Base-by-base conservation (phyloP, 1,140 invertebrate genomes). In the Teleogryllus occipitalis region DNA sequence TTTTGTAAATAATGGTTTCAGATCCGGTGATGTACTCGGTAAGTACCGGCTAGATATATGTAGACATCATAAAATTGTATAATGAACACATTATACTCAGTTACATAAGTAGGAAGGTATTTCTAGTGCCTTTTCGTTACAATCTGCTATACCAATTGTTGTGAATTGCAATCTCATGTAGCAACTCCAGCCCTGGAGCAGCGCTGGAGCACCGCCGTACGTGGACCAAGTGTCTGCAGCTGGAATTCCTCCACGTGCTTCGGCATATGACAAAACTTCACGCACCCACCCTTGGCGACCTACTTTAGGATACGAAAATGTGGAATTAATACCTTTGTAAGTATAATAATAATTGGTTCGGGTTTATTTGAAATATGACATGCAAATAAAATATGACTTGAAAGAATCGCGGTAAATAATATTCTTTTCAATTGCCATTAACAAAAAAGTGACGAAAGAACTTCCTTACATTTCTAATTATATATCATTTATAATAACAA, bases 231-330 rank as follows among this genome's bases (percentile, higher is more conserved):
- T 80, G 47, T 81, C 75, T 15, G 81, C 79, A 0, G 3, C 86
- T 8, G 83, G 87, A 8, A 83, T 90, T 49, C 87, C 90, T 7
- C 79, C 85, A 2, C 85, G 89, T 65, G 84, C 89, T 22, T 89
- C 87, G 47, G 85, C 82, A 72, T 83, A 79, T 76, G 82, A 84
- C 80, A 87, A 91, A 83, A 90, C 90, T 8, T 88, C 90, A 8
- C 87, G 89, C 79, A 90, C 90, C 80, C 92, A 93, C 84, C 91
- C 92, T 12, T 94, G 93, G 93, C 87, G 92, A 79, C 92, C 92
- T 14, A 92, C 91, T n/a, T 88, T 93, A 84, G 92, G 92, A 48
- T 93, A 91, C 84, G 91, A 94, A 86, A 92, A 92, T 83, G 89
- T 93, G 15, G 91, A 93, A 86, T 88, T 91, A 4, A 90, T 88